Evolutionary conservation across 2,888 invertebrate species (phyloP), one percentile per base, ranked within the genome.

Genomic region (Beris morrisii): DNA sequence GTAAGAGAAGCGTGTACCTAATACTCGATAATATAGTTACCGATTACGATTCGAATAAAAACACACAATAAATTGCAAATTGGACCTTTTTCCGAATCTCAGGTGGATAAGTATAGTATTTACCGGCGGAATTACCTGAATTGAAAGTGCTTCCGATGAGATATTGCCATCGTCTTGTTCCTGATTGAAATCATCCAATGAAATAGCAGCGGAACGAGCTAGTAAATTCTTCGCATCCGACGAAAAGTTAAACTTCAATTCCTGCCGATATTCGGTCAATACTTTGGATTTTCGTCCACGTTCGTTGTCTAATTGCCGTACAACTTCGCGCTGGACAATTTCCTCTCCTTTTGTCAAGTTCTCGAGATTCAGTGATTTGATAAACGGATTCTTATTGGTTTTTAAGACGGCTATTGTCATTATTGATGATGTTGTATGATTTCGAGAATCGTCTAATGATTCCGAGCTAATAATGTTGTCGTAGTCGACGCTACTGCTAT

Each of bases 211-310:
- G 4, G 78, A 78, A n/a, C 78, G 73, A 4, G 78, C 75, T 15
- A 79, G 67, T 52, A 78, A 71, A 69, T 75, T 79, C 70, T 78
- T 79, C 3, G 75, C 72, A 66, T 79, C 78, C 38, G 75, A 72
- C 45, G 78, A 76, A 70, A 74, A 76, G 65, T 79, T 79, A 3
- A 77, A 77, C 22, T 74, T 74, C 61, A 74, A 76, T 52, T 76
- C 75, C 70, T 78, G 75, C 65, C 77, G 77, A 64, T 78, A 79
- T 58, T 78, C 79, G n/a, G 77, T 74, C 9, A 76, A 75, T n/a
- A 67, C 69, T 68, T 79, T 79, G 2, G 79, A 77, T 69, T 78
- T 78, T 28, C 79, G 72, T n/a, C 75, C 73, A 4, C 76, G 74
- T 55, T 78, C 77, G 55, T 65, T 65, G 28, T 67, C 55, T 11